Percentiles rank a stretch among this genome's conserved stretches.
Evolutionary conservation across 2,888 invertebrate genomes (phyloP).

Genomic region (Lasioglossum figueresi): DNA sequence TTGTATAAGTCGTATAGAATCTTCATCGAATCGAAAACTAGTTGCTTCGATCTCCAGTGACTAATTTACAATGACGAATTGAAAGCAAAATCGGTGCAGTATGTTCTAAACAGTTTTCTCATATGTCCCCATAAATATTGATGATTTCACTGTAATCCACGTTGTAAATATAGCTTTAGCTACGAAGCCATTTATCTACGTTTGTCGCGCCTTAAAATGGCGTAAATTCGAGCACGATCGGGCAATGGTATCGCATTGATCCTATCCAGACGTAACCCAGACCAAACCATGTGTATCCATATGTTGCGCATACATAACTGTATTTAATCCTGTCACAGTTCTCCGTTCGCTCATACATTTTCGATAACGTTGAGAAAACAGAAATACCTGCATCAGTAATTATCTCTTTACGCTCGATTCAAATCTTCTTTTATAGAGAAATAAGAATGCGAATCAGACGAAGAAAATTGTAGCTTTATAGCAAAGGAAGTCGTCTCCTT

Average conservation of each 20-base stretch:
- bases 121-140: not conserved
- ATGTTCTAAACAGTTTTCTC: constrained; percentile 5
- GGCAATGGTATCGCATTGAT: constrained; percentile 4
- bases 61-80: not conserved
- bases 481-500: not conserved
- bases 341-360: not conserved
- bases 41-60: not conserved
- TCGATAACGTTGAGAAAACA: not conserved
- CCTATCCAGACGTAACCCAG: constrained; percentile 9
- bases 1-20: not conserved
- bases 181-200: not conserved
- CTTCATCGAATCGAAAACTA: not conserved
- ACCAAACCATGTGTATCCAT: not conserved
- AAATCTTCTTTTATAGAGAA: not conserved
- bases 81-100: not conserved
- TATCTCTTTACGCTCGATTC: not conserved
- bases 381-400: not conserved
- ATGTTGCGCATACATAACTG: not conserved
- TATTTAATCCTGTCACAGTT: not conserved
- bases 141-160: not conserved
- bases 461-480: not conserved
- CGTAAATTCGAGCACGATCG: not conserved
- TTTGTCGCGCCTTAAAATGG: constrained; percentile 3
- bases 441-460: not conserved
- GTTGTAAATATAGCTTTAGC: not conserved